These are phyloP conservation scores for Shinisaurus crocodilurus DNA, from an alignment of 2,113 vertebrate genomes.

Conservation along the genomic window DNA sequence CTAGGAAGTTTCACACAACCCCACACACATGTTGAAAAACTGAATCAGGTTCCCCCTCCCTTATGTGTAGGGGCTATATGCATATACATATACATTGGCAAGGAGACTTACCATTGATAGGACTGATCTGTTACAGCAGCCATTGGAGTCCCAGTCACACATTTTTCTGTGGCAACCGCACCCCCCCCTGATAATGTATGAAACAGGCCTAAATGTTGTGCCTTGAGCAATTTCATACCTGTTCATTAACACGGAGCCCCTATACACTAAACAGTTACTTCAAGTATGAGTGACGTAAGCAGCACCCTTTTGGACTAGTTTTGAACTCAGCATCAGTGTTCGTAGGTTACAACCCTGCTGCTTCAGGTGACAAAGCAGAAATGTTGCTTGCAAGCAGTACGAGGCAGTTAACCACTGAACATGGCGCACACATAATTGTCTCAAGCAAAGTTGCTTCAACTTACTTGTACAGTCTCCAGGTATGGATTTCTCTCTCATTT, in stretches of 20 bases:
- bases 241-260: not conserved
- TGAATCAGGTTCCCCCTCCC: no score
- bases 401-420: not conserved
- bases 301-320: not conserved
- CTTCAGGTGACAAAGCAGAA: not conserved
- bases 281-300: not conserved
- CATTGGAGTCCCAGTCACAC: not conserved
- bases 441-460: not conserved
- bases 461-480: not conserved
- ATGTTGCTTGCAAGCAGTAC: not conserved
- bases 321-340: not conserved
- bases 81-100: not conserved
- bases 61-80: no score
- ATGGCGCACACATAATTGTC: not conserved
- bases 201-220: no score
- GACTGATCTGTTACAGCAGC: no score
- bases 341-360: not conserved
- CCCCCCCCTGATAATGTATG: not conserved
- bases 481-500: not conserved
- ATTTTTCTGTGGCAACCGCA: not conserved
- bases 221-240: not conserved
- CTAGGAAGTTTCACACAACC: not conserved
- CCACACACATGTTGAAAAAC: not conserved
- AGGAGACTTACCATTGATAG: not conserved
- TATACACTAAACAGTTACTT: not conserved